Conservation (phyloP, 2,888 invertebrate genomes). For the Agrilus cyanescens region DNA sequence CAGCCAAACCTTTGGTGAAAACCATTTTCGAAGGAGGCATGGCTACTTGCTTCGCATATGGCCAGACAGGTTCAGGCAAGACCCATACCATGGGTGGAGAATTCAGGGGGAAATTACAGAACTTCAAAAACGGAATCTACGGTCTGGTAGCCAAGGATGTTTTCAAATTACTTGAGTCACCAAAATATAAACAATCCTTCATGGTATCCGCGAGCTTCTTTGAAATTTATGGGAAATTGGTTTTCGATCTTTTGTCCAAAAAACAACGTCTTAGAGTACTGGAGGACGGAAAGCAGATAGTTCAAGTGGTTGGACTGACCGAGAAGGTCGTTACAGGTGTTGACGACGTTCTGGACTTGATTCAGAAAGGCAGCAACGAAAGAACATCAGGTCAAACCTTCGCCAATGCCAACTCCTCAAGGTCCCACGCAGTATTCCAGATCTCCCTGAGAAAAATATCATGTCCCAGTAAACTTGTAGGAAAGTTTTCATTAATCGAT, state of each 20-base stretch:
- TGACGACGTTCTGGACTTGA: constrained; percentile 85
- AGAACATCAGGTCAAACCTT: constrained; percentile 95
- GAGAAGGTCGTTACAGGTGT: constrained; percentile 83
- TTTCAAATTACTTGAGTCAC: constrained; percentile 47
- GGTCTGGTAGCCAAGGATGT: constrained; percentile 94
- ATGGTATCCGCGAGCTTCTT: constrained; percentile 93
- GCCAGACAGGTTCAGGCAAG: constrained; percentile 96
- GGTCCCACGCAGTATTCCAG: constrained; percentile 99
- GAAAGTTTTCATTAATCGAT: constrained; percentile 98
- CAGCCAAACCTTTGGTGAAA: constrained; percentile 95
- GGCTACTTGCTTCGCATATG: constrained; percentile 99
- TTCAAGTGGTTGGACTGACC: constrained; percentile 92
- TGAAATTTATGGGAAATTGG: constrained; percentile 97
- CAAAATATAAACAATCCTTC: constrained; percentile 71
- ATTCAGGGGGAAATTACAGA: constrained; percentile 79
- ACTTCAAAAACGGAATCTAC: constrained; percentile 95
- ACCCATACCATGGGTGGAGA: constrained; percentile 99
- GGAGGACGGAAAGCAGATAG: constrained; percentile 95
- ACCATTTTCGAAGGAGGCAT: constrained; percentile 98
- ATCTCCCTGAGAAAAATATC: constrained; percentile 73
- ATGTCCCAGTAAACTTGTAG: constrained; percentile 48
- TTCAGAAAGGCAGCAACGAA: constrained; percentile 79
- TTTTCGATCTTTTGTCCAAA: constrained; percentile 78
- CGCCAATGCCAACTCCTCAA: constrained; percentile 94
- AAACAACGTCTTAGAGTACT: constrained; percentile 89